A percentile compares a stretch with the other conserved stretches of the same genome.
Conservation (phyloP, 2,888 invertebrate species). For the Allygus modestus region DNA sequence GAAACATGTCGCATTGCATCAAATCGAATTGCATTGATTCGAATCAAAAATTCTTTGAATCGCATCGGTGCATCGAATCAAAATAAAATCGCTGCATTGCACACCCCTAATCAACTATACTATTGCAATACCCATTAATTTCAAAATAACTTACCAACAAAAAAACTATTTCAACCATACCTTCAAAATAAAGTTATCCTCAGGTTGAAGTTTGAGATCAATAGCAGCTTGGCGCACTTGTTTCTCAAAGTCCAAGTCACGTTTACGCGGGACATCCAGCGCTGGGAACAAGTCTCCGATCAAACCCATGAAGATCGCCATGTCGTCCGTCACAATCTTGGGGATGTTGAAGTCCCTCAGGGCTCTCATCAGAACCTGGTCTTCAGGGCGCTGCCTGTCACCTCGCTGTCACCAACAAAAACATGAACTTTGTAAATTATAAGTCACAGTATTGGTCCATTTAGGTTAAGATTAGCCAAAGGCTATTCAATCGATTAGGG, state of each 20-base stretch:
- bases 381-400: constrained; percentile 88
- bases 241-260: constrained; percentile 90
- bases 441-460: constrained; percentile 7
- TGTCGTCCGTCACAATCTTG: constrained; percentile 95
- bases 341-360: constrained; percentile 96
- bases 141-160: no score
- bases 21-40: no score
- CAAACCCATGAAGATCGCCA: constrained; percentile 94
- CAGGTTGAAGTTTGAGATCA: constrained; percentile 92
- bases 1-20: no score
- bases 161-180: constrained; percentile 73
- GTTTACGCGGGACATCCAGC: constrained; percentile 92
- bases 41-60: no score
- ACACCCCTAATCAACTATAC: no score
- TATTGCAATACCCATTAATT: no score
- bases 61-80: no score
- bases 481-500: no score
- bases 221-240: constrained; percentile 85
- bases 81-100: no score
- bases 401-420: constrained; percentile 76
- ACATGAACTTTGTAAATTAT: no score
- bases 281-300: constrained; percentile 96
- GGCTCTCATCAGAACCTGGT: constrained; percentile 96
- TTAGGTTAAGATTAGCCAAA: no score
- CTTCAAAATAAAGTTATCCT: constrained; percentile 92